Percentiles rank a stretch among this genome's conserved stretches.
These are phyloP conservation scores for Drosophila nikananu DNA, from an alignment of 1,140 invertebrate species.

Conservation along the genomic window DNA sequence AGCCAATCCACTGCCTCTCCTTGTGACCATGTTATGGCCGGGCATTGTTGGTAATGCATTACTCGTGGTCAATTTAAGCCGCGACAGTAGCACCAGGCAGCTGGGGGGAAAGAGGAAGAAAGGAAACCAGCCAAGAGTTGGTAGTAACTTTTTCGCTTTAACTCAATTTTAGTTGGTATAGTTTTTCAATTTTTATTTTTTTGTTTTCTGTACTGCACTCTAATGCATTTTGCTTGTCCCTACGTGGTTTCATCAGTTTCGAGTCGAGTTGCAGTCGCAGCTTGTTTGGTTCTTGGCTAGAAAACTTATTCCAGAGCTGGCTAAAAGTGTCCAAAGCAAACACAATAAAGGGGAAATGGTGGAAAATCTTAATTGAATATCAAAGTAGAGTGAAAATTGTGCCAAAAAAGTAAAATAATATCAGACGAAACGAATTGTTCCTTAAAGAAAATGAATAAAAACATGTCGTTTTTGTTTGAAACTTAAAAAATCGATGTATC, in stretches of 20 bases:
- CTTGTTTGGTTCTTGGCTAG: constrained; percentile 38
- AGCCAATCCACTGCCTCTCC: constrained; percentile 23
- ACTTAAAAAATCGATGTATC: too few species aligned
- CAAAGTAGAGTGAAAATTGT: background rate
- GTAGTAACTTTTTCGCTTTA: constrained; percentile 73
- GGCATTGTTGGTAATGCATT: constrained; percentile 74
- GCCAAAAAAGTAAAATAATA: background rate
- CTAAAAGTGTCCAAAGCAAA: constrained; percentile 11
- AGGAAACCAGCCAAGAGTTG: constrained; percentile 17
- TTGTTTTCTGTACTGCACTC: constrained; percentile 7
- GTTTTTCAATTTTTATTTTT: constrained; percentile 49
- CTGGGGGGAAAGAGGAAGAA: background rate
- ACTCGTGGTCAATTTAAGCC: constrained; percentile 70
- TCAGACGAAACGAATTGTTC: background rate
- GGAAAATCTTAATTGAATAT: constrained; percentile 31
- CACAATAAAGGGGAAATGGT: constrained; percentile 2
- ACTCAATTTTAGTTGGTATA: constrained; percentile 77
- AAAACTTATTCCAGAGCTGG: constrained; percentile 29
- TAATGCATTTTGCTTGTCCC: constrained; percentile 77
- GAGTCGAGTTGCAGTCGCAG: constrained; percentile 37
- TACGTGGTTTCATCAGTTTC: constrained; percentile 51
- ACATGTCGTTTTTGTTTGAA: too few species aligned
- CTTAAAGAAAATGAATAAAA: background rate
- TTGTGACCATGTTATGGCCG: constrained; percentile 18
- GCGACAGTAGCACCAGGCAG: constrained; percentile 32